Conservation (phyloP, 2,888 invertebrate genomes). For the Xestoiulus laeticollis region DNA sequence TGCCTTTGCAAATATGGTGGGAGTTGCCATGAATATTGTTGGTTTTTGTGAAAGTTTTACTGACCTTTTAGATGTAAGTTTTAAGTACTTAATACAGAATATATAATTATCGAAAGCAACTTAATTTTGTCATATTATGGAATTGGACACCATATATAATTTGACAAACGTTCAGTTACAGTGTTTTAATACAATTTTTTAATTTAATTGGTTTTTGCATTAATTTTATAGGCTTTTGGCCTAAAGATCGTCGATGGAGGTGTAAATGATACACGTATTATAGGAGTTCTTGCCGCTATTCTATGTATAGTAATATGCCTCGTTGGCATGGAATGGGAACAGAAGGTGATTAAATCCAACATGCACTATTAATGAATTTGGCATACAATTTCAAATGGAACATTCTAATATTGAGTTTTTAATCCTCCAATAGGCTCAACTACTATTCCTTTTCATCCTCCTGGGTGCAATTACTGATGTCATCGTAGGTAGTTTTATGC, state of each 20-base stretch:
- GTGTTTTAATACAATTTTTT: not conserved
- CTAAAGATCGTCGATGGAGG: slow-evolving; percentile 74
- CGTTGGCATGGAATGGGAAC: slow-evolving; percentile 97
- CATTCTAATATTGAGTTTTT: not conserved
- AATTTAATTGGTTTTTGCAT: not conserved
- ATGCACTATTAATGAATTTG: not conserved
- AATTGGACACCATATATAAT: not conserved
- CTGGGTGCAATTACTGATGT: slow-evolving; percentile 68
- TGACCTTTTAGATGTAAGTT: slow-evolving; percentile 50
- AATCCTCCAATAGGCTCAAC: slow-evolving; percentile 65
- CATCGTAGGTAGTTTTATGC: slow-evolving; percentile 68
- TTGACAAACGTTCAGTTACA: not conserved
- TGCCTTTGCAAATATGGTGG: slow-evolving; percentile 72
- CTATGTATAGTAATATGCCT: slow-evolving; percentile 86
- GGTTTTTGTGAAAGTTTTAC: slow-evolving; percentile 68
- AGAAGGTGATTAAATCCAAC: slow-evolving; percentile 74
- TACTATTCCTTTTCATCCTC: slow-evolving; percentile 66
- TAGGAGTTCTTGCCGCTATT: slow-evolving; percentile 84
- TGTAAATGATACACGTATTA: slow-evolving; percentile 76
- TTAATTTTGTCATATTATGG: not conserved
- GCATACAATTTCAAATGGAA: not conserved
- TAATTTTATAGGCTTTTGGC: slow-evolving; percentile 64
- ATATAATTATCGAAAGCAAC: no score
- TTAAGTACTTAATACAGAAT: no score
- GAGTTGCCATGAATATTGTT: slow-evolving; percentile 71